These are phyloP conservation scores for Riparia riparia DNA, from an alignment of 2,113 vertebrate species.

Conservation along the genomic window DNA sequence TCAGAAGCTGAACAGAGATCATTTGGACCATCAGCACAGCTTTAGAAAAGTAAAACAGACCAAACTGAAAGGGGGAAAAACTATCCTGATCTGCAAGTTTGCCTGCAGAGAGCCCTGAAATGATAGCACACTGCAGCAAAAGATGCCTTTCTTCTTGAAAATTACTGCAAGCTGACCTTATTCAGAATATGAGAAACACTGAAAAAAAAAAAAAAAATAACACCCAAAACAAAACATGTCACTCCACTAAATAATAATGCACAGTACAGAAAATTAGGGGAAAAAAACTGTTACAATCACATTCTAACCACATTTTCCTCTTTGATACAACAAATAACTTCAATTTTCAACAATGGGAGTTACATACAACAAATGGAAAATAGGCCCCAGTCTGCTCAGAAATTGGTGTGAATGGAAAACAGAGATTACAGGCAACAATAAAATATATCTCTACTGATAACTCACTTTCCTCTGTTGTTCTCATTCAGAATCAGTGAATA, in stretches of 20 bases:
- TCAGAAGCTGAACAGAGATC: neutral
- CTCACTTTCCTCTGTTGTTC: neutral
- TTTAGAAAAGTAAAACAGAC: slow-evolving; percentile 35
- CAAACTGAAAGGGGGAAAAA: neutral
- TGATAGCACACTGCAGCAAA: neutral
- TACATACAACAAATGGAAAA: slow-evolving; percentile 37
- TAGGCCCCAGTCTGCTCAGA: neutral
- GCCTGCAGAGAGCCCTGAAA: slow-evolving; percentile 2
- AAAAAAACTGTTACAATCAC: neutral
- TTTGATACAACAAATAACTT: slow-evolving; percentile 49
- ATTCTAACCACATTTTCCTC: slow-evolving; percentile 2
- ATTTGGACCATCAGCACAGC: neutral
- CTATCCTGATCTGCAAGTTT: neutral
- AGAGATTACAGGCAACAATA: slow-evolving; percentile 35
- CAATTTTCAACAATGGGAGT: slow-evolving; percentile 35
- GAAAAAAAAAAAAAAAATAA: neutral
- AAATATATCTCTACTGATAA: slow-evolving; percentile 42
- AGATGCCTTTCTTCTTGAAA: slow-evolving; percentile 10
- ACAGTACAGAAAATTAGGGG: neutral
- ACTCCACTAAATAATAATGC: neutral
- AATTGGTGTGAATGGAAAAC: slow-evolving; percentile 48
- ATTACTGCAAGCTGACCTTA: slow-evolving; percentile 10
- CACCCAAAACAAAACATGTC: neutral
- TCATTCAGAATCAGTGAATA: neutral
- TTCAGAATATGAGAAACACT: neutral